Percentiles rank a stretch among this genome's conserved stretches.
Evolutionary conservation across 2,888 invertebrate species (phyloP).

Genomic region (Lydus trimaculatus): DNA sequence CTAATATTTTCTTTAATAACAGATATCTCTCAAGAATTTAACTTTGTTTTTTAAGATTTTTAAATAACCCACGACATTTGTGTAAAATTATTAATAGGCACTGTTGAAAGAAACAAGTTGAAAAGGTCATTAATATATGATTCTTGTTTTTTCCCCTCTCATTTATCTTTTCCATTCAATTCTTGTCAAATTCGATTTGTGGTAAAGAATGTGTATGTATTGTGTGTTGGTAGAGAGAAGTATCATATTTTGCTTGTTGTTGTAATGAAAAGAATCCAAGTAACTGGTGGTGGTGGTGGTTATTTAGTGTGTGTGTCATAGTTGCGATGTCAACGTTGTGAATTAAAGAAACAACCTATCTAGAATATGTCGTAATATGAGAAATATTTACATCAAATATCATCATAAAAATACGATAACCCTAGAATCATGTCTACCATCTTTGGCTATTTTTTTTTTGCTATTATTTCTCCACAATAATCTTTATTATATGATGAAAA

Average conservation of each 20-base stretch:
- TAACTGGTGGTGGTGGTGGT: background rate
- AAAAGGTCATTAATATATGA: background rate
- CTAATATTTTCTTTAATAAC: no score
- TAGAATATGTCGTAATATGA: slow-evolving; percentile 2
- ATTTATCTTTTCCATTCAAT: background rate
- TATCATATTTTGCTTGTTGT: slow-evolving; percentile 8
- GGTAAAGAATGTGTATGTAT: background rate
- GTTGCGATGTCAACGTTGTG: background rate
- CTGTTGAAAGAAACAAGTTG: background rate
- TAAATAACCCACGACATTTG: background rate
- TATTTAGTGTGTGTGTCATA: no score
- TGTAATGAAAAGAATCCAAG: background rate
- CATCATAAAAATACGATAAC: background rate
- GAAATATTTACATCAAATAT: background rate
- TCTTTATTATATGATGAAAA: background rate
- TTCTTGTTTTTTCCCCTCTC: background rate
- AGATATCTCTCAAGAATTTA: no score
- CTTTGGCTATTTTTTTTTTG: background rate
- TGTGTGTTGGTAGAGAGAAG: background rate
- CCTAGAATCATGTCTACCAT: background rate
- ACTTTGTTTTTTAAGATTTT: no score
- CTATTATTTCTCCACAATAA: background rate
- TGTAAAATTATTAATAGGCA: background rate
- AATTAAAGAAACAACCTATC: slow-evolving; percentile 5
- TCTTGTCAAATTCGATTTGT: background rate